These are phyloP conservation scores for Oscheius sp. DNA, from an alignment of 2,888 invertebrate genomes.

Conservation along the genomic window DNA sequence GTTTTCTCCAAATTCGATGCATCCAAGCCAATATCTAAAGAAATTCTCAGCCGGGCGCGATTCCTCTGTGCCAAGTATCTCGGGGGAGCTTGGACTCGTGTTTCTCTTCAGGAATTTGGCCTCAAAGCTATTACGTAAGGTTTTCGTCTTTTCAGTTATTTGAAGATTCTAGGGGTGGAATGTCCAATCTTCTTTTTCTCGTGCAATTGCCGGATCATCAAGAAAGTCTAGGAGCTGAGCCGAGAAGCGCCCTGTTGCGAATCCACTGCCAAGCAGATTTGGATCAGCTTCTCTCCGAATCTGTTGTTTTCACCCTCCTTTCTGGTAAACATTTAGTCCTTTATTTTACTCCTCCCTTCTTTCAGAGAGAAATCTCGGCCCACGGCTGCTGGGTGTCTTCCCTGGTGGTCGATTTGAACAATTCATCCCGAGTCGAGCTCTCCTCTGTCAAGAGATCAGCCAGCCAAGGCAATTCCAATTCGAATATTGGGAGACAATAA, in stretches of 20 bases:
- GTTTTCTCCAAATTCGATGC: conserved; percentile 58
- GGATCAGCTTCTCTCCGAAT: conserved; percentile 91
- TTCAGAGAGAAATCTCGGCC: conserved; percentile 82
- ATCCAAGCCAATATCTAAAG: conserved; percentile 49
- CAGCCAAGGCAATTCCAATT: conserved; percentile 78
- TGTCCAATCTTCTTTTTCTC: conserved; percentile 93
- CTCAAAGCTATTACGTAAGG: conserved; percentile 61
- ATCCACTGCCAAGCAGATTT: conserved; percentile 75
- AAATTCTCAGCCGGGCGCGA: conserved; percentile 54
- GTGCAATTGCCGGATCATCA: conserved; percentile 80
- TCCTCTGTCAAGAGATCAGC: conserved; percentile 84
- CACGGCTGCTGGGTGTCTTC: conserved; percentile 92
- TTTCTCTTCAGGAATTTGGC: conserved; percentile 50
- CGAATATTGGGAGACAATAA: neutral
- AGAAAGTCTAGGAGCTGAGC: conserved; percentile 42
- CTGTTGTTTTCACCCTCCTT: conserved; percentile 92
- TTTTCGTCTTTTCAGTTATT: conserved; percentile 19
- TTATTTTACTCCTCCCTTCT: neutral
- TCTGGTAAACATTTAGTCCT: conserved; percentile 77
- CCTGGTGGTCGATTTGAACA: conserved; percentile 83
- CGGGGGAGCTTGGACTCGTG: conserved; percentile 63
- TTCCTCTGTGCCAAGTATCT: conserved; percentile 63
- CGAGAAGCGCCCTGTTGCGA: conserved; percentile 77
- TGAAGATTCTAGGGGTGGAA: conserved; percentile 85
- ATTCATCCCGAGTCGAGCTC: conserved; percentile 82